These are phyloP conservation scores for Stenichneumon culpator DNA, from an alignment of 2,888 invertebrate species.

Conservation along the genomic window DNA sequence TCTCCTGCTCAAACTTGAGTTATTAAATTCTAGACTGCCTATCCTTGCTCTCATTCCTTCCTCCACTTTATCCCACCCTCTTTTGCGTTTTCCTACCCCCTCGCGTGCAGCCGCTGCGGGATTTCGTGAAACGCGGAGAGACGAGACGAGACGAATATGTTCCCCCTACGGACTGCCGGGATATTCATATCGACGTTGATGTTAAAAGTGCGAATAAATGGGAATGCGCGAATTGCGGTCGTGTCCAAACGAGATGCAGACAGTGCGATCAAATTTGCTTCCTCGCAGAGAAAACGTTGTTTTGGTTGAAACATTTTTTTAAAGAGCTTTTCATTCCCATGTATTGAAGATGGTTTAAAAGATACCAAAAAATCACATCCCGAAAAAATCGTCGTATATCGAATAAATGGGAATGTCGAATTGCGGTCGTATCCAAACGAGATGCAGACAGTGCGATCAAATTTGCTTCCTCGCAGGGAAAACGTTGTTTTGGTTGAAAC, in stretches of 20 bases:
- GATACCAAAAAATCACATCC: no score
- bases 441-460: neutral
- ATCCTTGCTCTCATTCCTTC: constrained; percentile 20
- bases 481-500: neutral
- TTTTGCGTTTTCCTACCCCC: constrained; percentile 8
- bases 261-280: neutral
- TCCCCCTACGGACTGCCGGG: neutral
- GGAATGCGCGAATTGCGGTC: neutral
- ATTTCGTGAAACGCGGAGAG: constrained; percentile 30
- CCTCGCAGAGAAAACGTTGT: neutral
- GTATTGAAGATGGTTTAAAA: no score
- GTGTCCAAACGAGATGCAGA: neutral
- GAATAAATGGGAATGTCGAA: constrained; percentile 16
- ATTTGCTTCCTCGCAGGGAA: neutral
- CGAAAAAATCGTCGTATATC: no score
- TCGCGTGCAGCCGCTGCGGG: constrained; percentile 9
- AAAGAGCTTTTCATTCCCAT: no score
- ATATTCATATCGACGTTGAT: constrained; percentile 17
- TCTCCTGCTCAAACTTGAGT: constrained; percentile 70
- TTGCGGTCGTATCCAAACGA: neutral
- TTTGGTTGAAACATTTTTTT: neutral
- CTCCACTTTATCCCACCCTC: constrained; percentile 39
- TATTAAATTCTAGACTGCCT: constrained; percentile 72
- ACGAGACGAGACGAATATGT: constrained; percentile 31
- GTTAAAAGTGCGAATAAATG: constrained; percentile 32